Percentiles rank a stretch among this genome's conserved stretches.
Evolutionary conservation across 2,888 invertebrate species (phyloP).

Genomic region (Hirtodrosophila confusa): DNA sequence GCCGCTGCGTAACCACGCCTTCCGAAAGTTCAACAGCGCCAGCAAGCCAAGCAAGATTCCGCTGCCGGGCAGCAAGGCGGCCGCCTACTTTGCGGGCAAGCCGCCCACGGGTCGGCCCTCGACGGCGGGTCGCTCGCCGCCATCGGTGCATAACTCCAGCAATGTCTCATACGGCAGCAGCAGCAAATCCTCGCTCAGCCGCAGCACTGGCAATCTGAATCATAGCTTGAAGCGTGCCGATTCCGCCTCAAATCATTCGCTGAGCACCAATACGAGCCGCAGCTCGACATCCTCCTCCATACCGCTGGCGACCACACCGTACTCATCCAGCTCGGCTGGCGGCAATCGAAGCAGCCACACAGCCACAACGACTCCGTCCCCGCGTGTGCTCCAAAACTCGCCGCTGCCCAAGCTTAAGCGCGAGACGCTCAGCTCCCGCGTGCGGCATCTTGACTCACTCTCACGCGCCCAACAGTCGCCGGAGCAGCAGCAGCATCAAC

Average conservation of each 20-base stretch:
- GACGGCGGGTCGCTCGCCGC: conserved; percentile 75
- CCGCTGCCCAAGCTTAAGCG: conserved; percentile 84
- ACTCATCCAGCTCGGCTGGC: conserved; percentile 72
- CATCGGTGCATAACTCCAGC: conserved; percentile 71
- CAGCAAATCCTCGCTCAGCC: conserved; percentile 82
- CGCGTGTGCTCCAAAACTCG: conserved; percentile 82
- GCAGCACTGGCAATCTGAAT: conserved; percentile 82
- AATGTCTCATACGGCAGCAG: conserved; percentile 73
- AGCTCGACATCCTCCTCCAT: conserved; percentile 83
- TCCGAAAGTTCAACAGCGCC: conserved; percentile 64
- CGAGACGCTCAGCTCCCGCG: conserved; percentile 85
- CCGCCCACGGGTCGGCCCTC: conserved; percentile 85
- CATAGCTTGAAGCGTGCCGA: conserved; percentile 85
- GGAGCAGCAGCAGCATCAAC: conserved; percentile 46
- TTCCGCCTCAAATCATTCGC: conserved; percentile 83
- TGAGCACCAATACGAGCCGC: conserved; percentile 79
- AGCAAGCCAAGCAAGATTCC: conserved; percentile 90
- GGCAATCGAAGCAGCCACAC: conserved; percentile 58
- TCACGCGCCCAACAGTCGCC: conserved; percentile 82
- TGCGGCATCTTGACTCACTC: conserved; percentile 85
- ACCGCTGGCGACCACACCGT: conserved; percentile 82
- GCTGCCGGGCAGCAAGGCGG: conserved; percentile 86
- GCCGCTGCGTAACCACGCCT: conserved; percentile 59
- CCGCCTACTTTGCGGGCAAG: conserved; percentile 86
- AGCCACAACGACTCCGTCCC: conserved; percentile 78